Base-by-base conservation (phyloP, 2,888 invertebrate species). In the Nezara viridula region DNA sequence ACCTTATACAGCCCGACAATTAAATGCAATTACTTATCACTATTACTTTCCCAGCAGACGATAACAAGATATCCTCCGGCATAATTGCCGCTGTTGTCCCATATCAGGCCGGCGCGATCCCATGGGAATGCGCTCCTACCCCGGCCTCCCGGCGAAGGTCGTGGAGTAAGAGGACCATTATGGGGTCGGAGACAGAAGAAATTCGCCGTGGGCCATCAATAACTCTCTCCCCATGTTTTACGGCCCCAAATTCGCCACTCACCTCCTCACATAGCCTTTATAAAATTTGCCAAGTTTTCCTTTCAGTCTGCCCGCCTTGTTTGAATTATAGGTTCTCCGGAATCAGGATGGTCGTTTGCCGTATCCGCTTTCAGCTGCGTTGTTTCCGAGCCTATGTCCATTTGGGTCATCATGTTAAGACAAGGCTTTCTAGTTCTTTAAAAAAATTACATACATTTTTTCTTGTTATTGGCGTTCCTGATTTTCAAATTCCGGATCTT, bases 161-260 rank as follows among this genome's bases (percentile, higher is more conserved):
- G 77, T 77, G 77, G 19, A 44, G 77, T 77, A 77, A 77, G 12
- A 77, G 77, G 77, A 77, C 77, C 77, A 77, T 77, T 77, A 77
- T n/a, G 12, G 24, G 40, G 40, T 24, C 21, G 40, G 77, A 77
- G 40, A 44, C 77, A 77, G 77, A 77, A 77, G 77, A 77, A 77
- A 77, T 77, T 40, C 77, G 21, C 77, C 40, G 40, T 27, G 60
- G 60, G 60, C 60, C 60, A 60, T 60, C 60, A 60, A 60, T 60
- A 77, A 37, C 77, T 40, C 77, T 77, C 77, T 77, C 77, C 7
- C 77, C 40, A 21, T 77, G 40, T 14, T 77, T 77, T 77, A 40
- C 24, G 40, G 77, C 24, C 40, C 77, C 37, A 21, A 77, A 77
- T 77, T 77, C 77, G 77, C 77, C 37, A 37, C 12, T 60, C 60